A percentile compares a stretch with the other conserved stretches of the same genome.
These are phyloP conservation scores for Apamea sordens DNA, from an alignment of 2,888 invertebrate species.

Conservation along the genomic window DNA sequence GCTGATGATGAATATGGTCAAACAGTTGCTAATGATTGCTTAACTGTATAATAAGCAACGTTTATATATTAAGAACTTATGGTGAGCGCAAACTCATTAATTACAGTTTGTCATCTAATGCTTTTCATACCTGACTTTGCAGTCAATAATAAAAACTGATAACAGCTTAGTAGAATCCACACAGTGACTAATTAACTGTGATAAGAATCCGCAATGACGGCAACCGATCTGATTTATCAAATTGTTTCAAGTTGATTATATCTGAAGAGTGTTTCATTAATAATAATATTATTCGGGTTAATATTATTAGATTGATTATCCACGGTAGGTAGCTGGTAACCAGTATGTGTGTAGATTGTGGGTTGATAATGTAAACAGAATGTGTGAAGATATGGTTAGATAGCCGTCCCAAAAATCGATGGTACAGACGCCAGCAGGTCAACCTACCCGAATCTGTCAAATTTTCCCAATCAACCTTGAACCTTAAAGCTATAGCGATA, in stretches of 20 bases:
- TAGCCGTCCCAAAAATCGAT: not conserved
- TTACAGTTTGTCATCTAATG: not conserved
- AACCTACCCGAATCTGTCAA: too few species aligned
- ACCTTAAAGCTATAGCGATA: too few species aligned
- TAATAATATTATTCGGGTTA: conserved; percentile 2
- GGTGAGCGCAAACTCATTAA: not conserved
- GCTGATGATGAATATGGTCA: too few species aligned
- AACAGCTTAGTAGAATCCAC: conserved; percentile 8
- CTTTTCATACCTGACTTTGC: not conserved
- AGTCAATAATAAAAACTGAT: conserved; percentile 31
- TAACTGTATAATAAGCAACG: too few species aligned
- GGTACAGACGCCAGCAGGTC: too few species aligned
- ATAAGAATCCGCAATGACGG: conserved; percentile 37
- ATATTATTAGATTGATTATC: conserved; percentile 1
- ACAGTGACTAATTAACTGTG: conserved; percentile 30
- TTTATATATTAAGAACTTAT: not conserved
- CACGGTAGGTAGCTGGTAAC: not conserved
- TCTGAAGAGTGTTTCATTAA: conserved; percentile 26
- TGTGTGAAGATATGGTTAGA: not conserved
- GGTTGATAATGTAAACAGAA: not conserved
- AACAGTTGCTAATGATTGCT: too few species aligned
- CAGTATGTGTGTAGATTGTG: conserved; percentile 8
- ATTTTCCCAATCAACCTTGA: too few species aligned
- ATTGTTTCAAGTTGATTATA: conserved; percentile 3
- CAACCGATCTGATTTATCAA: conserved; percentile 24